Conservation (phyloP, 2,797 vertebrate genomes). For the Hydrocynus forskahlii region DNA sequence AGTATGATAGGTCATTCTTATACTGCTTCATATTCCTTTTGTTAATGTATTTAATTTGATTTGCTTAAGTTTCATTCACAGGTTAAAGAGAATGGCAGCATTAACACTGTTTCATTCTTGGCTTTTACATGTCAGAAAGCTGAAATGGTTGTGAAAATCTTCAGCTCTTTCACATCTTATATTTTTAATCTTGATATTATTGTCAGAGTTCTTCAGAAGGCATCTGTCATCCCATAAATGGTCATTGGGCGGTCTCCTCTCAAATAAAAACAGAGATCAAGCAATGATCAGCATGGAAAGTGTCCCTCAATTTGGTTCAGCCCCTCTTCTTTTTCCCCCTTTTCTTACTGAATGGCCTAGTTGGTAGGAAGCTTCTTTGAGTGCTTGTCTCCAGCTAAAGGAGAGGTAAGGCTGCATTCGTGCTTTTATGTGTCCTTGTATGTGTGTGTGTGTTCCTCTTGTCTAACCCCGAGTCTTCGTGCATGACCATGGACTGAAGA, state of each 20-base stretch:
- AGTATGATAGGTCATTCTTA: conserved; percentile 2
- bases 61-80: conserved; percentile 12
- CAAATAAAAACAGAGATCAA: conserved; percentile 30
- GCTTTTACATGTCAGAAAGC: conserved; percentile 21
- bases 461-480: conserved; percentile 53
- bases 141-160: not conserved
- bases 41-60: conserved; percentile 28
- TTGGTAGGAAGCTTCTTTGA: conserved; percentile 79
- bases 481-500: conserved; percentile 57
- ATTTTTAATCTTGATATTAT: not conserved
- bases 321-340: conserved; percentile 56
- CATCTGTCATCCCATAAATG: conserved; percentile 23
- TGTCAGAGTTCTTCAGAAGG: not conserved
- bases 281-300: conserved; percentile 54
- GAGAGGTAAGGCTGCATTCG: conserved; percentile 75
- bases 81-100: not conserved
- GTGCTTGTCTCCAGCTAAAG: conserved; percentile 75
- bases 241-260: conserved; percentile 22
- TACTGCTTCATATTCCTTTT: conserved; percentile 5
- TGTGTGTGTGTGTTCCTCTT: conserved; percentile 47
- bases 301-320: conserved; percentile 58
- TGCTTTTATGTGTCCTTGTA: conserved; percentile 52
- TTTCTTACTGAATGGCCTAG: conserved; percentile 68
- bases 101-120: conserved; percentile 18
- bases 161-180: not conserved